phyloP scores from a whole-genome alignment of 2,797 vertebrate genomes.

The Gallinago solitaria region DNA sequence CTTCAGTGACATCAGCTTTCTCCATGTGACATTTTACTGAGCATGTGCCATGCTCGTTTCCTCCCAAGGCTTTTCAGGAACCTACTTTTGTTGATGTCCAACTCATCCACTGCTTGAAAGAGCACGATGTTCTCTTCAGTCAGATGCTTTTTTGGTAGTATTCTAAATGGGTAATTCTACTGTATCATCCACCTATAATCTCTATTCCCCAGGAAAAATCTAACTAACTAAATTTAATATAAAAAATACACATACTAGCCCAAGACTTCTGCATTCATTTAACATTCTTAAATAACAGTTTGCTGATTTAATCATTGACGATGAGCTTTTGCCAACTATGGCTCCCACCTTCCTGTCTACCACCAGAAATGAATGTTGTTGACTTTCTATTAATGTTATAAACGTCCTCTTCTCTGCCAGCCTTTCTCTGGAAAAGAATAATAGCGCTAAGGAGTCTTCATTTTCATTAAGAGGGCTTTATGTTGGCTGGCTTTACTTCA shows the following conservation, averaged over 20 bases:
- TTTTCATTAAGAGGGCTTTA: background rate
- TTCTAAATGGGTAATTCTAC: background rate
- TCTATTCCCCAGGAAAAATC: background rate
- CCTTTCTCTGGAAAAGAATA: background rate
- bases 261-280: background rate
- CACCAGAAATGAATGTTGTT: background rate
- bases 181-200: background rate
- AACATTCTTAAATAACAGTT: background rate
- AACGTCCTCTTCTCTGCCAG: background rate
- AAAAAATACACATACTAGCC: background rate
- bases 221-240: background rate
- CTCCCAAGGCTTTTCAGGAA: background rate
- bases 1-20: background rate
- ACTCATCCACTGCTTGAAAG: background rate
- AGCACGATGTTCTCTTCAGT: background rate
- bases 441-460: background rate
- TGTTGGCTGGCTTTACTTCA: background rate
- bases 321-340: background rate
- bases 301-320: background rate
- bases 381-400: background rate
- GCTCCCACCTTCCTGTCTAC: background rate
- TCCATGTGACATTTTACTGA: background rate
- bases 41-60: background rate
- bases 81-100: background rate
- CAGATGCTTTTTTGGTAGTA: background rate